Evolutionary conservation across 1,140 invertebrate species (phyloP), one percentile per base, ranked within the genome.

Genomic region (Adelges cooleyi): DNA sequence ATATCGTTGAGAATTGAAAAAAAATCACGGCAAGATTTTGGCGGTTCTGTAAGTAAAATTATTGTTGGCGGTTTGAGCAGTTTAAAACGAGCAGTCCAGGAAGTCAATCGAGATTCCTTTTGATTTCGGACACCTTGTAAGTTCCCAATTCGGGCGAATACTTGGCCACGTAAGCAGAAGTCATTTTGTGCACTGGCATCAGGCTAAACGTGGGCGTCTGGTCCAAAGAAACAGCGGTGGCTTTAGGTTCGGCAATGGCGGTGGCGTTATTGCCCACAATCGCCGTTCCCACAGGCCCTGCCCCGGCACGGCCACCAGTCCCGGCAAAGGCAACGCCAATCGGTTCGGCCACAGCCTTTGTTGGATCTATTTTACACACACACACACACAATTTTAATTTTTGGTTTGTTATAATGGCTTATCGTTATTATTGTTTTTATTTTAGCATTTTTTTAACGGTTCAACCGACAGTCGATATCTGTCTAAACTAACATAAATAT

Each of bases 291-390:
- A 48, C 18, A 48, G 56, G 56, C 18, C 18, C 56, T 20, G 56
- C 25, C 20, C 42, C 56, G 40, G 56, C 56, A 27, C 40, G 56
- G 25, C 56, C 42, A 29, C 56, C 56, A 42, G 46, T 48, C 46
- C 56, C 56, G 56, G 56, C 56, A 15, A 62, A 62, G 9, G 56
- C 56, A 17, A 48, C 22, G 38, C 56, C 56, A 11, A 46, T 40
- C 38, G 56, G 56, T 42, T 62, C 23, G 46, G 56, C 56, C 18
- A 36, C 42, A 6, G 56, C 56, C 33, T 20, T n/a, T 1, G 56
- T 62, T 10, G 56, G 56, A 62, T 23, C 56, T 62, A 62, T 62
- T 27, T 17, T 27, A 18, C n/a, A 48, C 38, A 56, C 10, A 56
- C 22, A 23, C n/a, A 44, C n/a, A 59, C 22, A 59, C 6, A 18